Percentiles rank a stretch among this genome's conserved stretches.
These are phyloP conservation scores for Coturnix japonica DNA, from an alignment of 2,113 vertebrate species.

Conservation along the genomic window DNA sequence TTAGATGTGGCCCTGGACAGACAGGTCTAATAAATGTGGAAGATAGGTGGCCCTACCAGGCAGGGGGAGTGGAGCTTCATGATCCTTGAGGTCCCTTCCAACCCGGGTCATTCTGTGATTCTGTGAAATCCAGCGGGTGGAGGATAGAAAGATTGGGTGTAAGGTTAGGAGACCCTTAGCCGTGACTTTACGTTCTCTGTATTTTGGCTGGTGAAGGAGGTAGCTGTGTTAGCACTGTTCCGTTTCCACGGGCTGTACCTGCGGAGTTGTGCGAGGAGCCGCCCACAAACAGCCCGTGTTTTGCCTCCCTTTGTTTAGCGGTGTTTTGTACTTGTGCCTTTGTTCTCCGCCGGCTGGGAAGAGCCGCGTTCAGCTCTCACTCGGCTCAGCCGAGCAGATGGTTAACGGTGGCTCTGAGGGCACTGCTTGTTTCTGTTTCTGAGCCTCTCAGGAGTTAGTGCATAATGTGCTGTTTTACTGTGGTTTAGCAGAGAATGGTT, in stretches of 20 bases:
- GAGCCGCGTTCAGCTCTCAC: neutral
- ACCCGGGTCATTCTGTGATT: no score
- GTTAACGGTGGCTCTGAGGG: neutral
- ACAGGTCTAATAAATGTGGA: no score
- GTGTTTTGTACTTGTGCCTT: neutral
- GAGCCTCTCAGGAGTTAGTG: neutral
- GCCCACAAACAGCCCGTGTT: neutral
- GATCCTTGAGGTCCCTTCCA: no score
- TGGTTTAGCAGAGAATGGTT: neutral
- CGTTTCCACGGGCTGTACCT: neutral
- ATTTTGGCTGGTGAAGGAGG: neutral
- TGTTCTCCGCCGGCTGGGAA: neutral
- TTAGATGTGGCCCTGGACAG: no score
- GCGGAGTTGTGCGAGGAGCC: neutral
- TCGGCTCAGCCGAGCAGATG: neutral
- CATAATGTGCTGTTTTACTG: rapidly evolving
- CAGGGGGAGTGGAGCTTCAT: no score
- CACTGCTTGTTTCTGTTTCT: neutral
- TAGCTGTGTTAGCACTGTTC: neutral
- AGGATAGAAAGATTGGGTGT: neutral
- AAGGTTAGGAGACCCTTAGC: neutral
- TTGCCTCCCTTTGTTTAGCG: neutral
- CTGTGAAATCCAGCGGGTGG: neutral
- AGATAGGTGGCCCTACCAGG: no score
- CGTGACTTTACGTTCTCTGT: rapidly evolving